Conservation (phyloP, 2,888 invertebrate species). For the Lordiphosa fenestrarum region DNA sequence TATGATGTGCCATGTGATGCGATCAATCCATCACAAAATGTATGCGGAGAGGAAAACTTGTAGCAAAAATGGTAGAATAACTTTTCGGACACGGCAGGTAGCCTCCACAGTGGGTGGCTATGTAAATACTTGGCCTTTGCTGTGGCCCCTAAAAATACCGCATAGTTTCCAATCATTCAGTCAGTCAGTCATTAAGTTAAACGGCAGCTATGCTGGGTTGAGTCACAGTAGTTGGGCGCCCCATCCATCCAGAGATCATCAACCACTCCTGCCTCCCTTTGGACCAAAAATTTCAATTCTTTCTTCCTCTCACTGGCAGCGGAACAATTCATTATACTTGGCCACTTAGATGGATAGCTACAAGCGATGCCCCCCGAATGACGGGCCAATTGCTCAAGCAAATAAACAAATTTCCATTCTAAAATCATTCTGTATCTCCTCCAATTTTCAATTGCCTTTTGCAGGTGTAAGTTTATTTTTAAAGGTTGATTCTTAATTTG, state of each 20-base stretch:
- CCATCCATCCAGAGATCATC: conserved; percentile 59
- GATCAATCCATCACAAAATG: conserved; percentile 73
- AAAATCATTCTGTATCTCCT: conserved; percentile 35
- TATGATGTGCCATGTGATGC: conserved; percentile 77
- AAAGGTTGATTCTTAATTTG: conserved; percentile 60
- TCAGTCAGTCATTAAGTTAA: conserved; percentile 58
- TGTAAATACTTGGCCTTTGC: conserved; percentile 71
- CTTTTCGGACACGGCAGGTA: conserved; percentile 66
- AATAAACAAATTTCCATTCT: conserved; percentile 63
- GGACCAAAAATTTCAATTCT: conserved; percentile 17
- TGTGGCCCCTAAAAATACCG: conserved; percentile 70
- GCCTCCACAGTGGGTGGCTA: conserved; percentile 74
- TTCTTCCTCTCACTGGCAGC: conserved; percentile 23
- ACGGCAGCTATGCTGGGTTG: conserved; percentile 49
- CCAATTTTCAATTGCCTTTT: conserved; percentile 21
- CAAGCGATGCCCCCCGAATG: conserved; percentile 46
- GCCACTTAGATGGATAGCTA: conserved; percentile 54
- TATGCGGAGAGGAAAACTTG: conserved; percentile 32
- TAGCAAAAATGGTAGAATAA: conserved; percentile 37
- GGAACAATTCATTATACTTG: conserved; percentile 68
- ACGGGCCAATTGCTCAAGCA: conserved; percentile 72
- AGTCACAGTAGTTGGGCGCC: conserved; percentile 60
- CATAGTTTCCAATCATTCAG: conserved; percentile 45
- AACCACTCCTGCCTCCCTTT: conserved; percentile 19
- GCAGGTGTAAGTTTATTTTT: conserved; percentile 57